Conservation (phyloP, 1,140 invertebrate species). For the Teleopsis dalmanni region DNA sequence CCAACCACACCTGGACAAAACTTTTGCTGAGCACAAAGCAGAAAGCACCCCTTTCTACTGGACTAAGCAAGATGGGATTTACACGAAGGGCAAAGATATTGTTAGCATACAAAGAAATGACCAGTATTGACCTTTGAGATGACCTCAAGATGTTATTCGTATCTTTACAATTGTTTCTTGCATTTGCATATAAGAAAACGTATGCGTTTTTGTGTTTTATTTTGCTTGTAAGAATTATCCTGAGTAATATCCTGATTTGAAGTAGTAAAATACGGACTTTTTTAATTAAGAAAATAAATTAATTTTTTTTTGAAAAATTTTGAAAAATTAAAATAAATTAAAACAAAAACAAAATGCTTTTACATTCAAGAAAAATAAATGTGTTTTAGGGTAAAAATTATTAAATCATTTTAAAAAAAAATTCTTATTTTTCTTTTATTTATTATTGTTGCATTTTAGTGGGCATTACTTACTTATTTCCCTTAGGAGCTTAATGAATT, state of each 20-base stretch:
- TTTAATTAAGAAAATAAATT: too few species aligned
- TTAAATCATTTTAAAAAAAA: too few species aligned
- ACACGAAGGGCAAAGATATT: neutral
- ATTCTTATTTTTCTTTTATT: too few species aligned
- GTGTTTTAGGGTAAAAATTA: too few species aligned
- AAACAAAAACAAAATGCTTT: too few species aligned
- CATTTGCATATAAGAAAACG: constrained; percentile 5
- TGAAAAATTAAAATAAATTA: neutral
- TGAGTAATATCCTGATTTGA: too few species aligned
- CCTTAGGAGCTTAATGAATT: too few species aligned
- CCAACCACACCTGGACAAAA: constrained; percentile 31
- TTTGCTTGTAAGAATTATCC: neutral
- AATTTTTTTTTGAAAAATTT: neutral
- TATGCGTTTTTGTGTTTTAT: neutral
- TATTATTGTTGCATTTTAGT: too few species aligned
- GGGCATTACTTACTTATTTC: too few species aligned
- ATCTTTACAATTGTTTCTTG: neutral
- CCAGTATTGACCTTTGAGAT: constrained; percentile 28
- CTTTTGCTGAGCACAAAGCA: neutral
- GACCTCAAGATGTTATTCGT: constrained; percentile 21
- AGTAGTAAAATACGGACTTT: too few species aligned
- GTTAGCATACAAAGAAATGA: constrained; percentile 12
- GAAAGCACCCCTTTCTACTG: constrained; percentile 29
- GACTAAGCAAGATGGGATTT: neutral
- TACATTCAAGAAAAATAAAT: too few species aligned